Percentiles rank a stretch among this genome's conserved stretches.
Evolutionary conservation across 2,113 vertebrate species (phyloP).

Genomic region (Rattus norvegicus): DNA sequence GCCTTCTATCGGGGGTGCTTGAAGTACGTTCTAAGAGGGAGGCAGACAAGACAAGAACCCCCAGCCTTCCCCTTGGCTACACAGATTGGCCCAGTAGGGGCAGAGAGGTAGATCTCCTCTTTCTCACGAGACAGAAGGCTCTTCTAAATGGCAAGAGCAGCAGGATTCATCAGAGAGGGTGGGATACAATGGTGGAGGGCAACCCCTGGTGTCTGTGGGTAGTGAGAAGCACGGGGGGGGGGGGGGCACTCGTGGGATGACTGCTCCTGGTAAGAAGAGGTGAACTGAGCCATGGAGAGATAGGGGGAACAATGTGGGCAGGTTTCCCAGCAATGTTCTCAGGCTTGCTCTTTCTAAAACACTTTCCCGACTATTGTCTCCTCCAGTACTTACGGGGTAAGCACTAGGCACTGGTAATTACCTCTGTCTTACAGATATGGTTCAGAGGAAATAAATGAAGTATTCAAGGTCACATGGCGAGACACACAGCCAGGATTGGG

Average conservation of each 20-base stretch:
- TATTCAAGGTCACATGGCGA: conserved; percentile 17
- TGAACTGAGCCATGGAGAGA: neutral
- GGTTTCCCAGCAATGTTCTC: neutral
- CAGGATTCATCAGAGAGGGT: neutral
- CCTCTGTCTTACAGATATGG: conserved; percentile 18
- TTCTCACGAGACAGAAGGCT: neutral
- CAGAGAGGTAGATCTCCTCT: neutral
- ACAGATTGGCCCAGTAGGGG: neutral
- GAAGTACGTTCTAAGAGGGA: neutral
- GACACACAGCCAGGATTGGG: conserved; percentile 28
- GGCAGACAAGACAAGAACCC: neutral
- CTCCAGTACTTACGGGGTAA: neutral
- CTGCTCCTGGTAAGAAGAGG: neutral
- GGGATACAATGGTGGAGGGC: conserved; percentile 3
- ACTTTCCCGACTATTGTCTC: neutral
- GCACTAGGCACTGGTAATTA: neutral
- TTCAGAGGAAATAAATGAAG: conserved; percentile 40
- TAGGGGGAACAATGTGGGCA: neutral
- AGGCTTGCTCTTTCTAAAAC: conserved; percentile 21
- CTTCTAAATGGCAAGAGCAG: neutral
- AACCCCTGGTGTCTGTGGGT: neutral
- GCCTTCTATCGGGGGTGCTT: neutral
- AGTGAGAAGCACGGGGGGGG: neutral
- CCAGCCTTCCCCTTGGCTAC: neutral
- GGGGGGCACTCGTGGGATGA: too few relatives aligned